Base-by-base conservation (phyloP, 2,888 invertebrate genomes). In the Ceratothoa steindachneri region DNA sequence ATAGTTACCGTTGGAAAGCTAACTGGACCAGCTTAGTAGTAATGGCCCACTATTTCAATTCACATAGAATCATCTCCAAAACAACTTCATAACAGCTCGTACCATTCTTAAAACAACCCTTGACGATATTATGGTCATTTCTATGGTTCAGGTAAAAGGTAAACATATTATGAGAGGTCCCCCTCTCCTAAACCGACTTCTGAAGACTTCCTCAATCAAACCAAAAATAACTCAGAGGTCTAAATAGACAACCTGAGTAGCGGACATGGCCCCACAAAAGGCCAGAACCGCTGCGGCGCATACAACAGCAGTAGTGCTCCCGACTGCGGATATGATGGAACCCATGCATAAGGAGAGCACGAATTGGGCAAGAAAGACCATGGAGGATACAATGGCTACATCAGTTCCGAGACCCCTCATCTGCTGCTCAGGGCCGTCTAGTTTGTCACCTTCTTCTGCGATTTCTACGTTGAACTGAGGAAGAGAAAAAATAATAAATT, bases 311-410 rank as follows among this genome's bases (percentile, higher is more conserved):
- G 93, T 93, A 0, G 96, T 96, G 69, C 93, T 92, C 53, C 93
- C 93, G 0, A 90, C 89, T 3, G 89, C 84, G 55, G 84, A 82
- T 7, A 97, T 92, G 68, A 97, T 91, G 29, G 90, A 88, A 0
- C 95, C 95, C 89, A 95, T 90, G 82, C 90, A 90, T 81, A 93
- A 87, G 0, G 96, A 96, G 12, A 97, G 88, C 51, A 93, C 87
- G 82, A 97, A 93, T 85, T 97, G 97, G 0, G 97, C 97, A 79
- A 97, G 88, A 84, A 97, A 97, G 1, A 95, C 96, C 91, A 97
- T 97, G 83, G 93, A 93, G 83, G 95, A 93, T 51, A 97, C 92
- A 70, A 97, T 90, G 0, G 96, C 97, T 0, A 97, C 90, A 84
- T 97, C 97, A 0, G 97, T 97, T 5, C 97, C 97, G 70, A 97